phyloP scores from a whole-genome alignment of 2,888 invertebrate species.

The Vanessa cardui region DNA sequence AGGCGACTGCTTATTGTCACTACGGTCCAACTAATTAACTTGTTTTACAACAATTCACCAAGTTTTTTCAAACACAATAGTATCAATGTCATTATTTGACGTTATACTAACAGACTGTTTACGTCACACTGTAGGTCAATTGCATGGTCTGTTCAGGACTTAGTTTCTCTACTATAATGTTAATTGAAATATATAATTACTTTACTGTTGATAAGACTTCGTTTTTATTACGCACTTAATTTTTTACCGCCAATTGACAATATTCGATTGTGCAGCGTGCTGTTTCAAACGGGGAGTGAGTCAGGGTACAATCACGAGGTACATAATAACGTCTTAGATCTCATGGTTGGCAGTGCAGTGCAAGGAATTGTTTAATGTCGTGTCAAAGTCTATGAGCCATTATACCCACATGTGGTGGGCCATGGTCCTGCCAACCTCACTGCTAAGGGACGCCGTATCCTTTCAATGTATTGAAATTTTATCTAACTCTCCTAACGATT shows the following conservation, averaged over 20 bases:
- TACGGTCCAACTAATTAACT: slow-evolving; percentile 67
- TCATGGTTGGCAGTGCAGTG: too few species aligned
- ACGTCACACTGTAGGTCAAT: background rate
- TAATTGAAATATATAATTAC: background rate
- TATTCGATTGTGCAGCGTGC: too few species aligned
- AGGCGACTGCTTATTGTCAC: slow-evolving; percentile 62
- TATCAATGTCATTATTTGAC: slow-evolving; percentile 12
- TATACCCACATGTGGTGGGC: too few species aligned
- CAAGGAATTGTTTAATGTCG: too few species aligned
- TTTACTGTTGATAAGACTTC: too few species aligned
- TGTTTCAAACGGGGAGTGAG: too few species aligned
- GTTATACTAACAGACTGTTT: background rate
- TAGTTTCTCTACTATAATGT: background rate
- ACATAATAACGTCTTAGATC: too few species aligned
- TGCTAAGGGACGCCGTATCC: background rate
- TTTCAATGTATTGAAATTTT: background rate
- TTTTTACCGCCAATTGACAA: too few species aligned
- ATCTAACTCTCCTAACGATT: background rate
- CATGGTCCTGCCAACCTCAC: too few species aligned
- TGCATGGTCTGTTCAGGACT: background rate
- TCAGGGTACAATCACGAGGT: too few species aligned
- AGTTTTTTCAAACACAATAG: slow-evolving; percentile 16
- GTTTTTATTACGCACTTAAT: too few species aligned
- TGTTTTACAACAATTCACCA: slow-evolving; percentile 61
- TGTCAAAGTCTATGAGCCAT: too few species aligned